Evolutionary conservation across 1,140 invertebrate genomes (phyloP), one percentile per base, ranked within the genome.

Genomic region (Drosophila paulistorum): DNA sequence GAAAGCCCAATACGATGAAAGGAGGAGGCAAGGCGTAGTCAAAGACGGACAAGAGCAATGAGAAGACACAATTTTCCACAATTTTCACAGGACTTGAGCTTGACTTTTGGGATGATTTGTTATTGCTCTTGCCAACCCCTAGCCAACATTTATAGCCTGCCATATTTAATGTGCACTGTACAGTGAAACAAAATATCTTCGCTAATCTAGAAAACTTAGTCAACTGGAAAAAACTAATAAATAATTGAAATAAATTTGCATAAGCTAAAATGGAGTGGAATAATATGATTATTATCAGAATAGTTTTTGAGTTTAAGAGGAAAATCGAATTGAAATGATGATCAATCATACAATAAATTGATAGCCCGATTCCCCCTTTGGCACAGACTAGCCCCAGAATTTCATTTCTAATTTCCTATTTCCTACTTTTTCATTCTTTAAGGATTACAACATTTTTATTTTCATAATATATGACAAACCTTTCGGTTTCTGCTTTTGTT

Each of bases 131-230:
- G 83, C 57, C 77, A 30, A 37, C 60, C 37, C 35, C 58, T 30
- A 57, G 54, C 23, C 4, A 62, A 65, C 82, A 66, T 82, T 86
- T 86, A 86, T 86, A 71, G 72, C 79, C 69, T 51, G 17, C 63
- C 65, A 71, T 89, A 85, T 85, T 85, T 87, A 89, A 39, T 39
- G 37, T 39, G 79, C 79, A 87, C 74, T 62, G 60, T n/a, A 42
- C 60, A 45, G 60, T 62, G 60, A 37, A 17, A 0, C 30, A 59
- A 59, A 59, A 17, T 59, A 37, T 14, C 14, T 9, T 3, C 3
- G 30, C 30, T 30, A 35, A 58, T 17, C 26, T 6, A 4, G 35
- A 7, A 11, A 14, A 57, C 3, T 14, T 14, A 14, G 13, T 30
- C 26, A 51, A 23, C 17, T 51, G 45, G 45, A 33, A 57, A 57